Conservation (phyloP, 1,140 invertebrate species). For the Prorops nasuta region DNA sequence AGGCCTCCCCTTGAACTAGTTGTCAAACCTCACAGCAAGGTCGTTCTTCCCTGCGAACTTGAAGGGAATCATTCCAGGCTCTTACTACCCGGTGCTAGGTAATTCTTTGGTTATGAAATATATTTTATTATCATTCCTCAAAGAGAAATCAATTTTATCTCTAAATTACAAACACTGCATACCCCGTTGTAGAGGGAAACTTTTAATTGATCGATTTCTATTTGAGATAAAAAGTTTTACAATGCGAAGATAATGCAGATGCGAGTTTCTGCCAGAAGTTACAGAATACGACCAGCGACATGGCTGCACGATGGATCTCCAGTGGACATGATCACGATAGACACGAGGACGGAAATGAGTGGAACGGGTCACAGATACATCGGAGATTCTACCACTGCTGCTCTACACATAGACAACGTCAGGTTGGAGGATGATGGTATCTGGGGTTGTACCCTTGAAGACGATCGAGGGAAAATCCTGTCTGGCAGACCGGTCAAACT, state of each 20-base stretch:
- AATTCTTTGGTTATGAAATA: too few relatives aligned
- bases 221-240: too few relatives aligned
- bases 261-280: slow-evolving; percentile 34
- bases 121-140: too few relatives aligned
- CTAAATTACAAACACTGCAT: too few relatives aligned
- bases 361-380: slow-evolving; percentile 56
- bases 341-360: slow-evolving; percentile 52
- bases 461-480: slow-evolving; percentile 60
- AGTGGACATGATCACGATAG: slow-evolving; percentile 56
- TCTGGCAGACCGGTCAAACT: slow-evolving; percentile 64
- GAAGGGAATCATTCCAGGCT: slow-evolving; percentile 50
- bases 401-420: slow-evolving; percentile 67
- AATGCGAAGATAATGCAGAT: background rate
- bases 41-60: slow-evolving; percentile 51
- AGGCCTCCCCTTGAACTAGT: slow-evolving; percentile 45
- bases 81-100: slow-evolving; percentile 44
- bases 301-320: slow-evolving; percentile 54
- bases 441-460: slow-evolving; percentile 68
- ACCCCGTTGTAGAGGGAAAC: too few relatives aligned
- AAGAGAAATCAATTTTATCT: too few relatives aligned
- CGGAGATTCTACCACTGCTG: slow-evolving; percentile 59
- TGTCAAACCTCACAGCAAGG: slow-evolving; percentile 49
- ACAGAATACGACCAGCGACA: slow-evolving; percentile 49
- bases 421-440: slow-evolving; percentile 68
- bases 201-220: too few relatives aligned